Percentiles rank a stretch among this genome's conserved stretches.
phyloP scores from a whole-genome alignment of 2,113 vertebrate species.

The Saguinus imperator region DNA sequence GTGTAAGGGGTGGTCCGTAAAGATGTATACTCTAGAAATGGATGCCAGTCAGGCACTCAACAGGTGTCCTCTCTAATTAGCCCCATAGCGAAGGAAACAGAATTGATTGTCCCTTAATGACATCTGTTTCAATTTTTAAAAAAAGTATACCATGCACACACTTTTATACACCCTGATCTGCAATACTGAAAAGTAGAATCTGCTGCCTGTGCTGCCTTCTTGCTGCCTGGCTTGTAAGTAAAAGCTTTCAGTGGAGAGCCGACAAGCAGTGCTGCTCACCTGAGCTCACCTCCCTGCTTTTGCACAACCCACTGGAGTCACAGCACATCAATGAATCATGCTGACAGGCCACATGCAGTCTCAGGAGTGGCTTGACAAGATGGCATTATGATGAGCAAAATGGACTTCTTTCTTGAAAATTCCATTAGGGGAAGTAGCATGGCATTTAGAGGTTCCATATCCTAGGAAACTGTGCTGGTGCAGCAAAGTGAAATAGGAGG shows the following conservation, averaged over 20 bases:
- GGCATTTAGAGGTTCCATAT: background rate
- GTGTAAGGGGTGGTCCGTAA: background rate
- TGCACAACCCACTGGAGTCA: fast-evolving
- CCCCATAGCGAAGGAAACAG: background rate
- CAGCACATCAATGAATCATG: fast-evolving
- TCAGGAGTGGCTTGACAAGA: background rate
- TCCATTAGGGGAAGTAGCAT: background rate
- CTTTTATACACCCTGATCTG: background rate
- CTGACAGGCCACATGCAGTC: fast-evolving
- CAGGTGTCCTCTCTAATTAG: background rate
- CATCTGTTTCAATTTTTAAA: background rate
- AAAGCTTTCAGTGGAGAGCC: fast-evolving
- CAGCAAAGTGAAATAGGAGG: background rate
- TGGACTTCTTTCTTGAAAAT: background rate
- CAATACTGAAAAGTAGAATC: background rate
- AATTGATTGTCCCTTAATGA: background rate
- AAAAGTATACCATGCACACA: background rate
- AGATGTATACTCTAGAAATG: background rate
- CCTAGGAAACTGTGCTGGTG: background rate
- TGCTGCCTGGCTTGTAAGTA: background rate
- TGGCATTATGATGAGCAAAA: background rate
- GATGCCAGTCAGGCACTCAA: background rate
- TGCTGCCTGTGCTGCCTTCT: fast-evolving
- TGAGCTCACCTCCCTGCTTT: background rate
- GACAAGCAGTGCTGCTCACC: background rate